Percentiles rank a stretch among this genome's conserved stretches.
phyloP scores from a whole-genome alignment of 2,797 vertebrate species.

The Spinus pinus region DNA sequence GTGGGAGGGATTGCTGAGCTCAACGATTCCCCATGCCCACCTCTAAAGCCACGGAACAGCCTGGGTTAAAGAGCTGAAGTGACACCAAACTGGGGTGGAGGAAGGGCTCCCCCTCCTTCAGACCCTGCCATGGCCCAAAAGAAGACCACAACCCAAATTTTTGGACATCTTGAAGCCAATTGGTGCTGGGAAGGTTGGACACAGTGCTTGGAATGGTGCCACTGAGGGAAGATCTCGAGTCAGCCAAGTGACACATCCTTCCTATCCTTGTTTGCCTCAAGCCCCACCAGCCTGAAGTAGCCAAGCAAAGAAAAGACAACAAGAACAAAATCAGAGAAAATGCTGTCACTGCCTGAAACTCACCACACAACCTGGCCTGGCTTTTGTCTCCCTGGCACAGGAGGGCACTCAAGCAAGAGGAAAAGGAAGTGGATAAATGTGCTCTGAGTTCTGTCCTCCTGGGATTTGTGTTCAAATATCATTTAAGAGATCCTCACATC shows the following conservation, averaged over 20 bases:
- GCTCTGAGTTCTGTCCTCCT: background rate
- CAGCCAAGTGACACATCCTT: rapidly evolving
- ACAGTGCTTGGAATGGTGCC: rapidly evolving
- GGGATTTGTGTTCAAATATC: background rate
- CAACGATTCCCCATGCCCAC: background rate
- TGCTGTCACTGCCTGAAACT: background rate
- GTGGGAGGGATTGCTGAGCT: background rate
- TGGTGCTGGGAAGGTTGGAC: background rate
- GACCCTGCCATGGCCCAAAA: background rate
- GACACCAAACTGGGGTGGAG: background rate
- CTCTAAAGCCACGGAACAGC: background rate
- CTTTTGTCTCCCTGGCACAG: background rate
- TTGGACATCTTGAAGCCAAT: rapidly evolving
- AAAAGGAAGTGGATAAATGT: background rate
- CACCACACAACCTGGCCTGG: rapidly evolving
- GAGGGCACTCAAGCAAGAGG: background rate
- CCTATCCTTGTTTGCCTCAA: background rate
- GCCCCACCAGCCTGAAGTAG: background rate
- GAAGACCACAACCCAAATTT: background rate
- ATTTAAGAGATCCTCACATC: background rate
- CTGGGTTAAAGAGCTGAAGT: background rate
- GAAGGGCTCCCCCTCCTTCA: background rate
- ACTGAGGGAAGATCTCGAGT: background rate
- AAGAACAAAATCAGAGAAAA: background rate
- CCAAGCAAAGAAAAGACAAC: background rate